Conservation (phyloP, 2,113 vertebrate genomes). For the Myiagra hebetior region DNA sequence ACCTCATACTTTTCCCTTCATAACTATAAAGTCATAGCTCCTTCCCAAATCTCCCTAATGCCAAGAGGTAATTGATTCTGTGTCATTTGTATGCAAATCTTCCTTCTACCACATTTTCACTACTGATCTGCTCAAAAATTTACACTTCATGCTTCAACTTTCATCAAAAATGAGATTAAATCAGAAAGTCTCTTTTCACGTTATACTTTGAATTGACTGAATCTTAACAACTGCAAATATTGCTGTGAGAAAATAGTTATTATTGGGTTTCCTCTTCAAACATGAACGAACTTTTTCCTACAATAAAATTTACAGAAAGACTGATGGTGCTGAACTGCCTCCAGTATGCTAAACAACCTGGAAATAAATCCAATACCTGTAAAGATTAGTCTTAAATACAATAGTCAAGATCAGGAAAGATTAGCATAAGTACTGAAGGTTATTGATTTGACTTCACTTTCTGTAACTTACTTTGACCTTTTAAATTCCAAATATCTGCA, state of each 20-base stretch:
- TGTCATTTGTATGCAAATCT: conserved; percentile 52
- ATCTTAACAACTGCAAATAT: conserved; percentile 1
- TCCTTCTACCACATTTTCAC: neutral
- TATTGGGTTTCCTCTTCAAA: neutral
- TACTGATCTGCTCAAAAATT: neutral
- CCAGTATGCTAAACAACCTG: neutral
- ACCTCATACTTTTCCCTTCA: neutral
- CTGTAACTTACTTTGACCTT: neutral
- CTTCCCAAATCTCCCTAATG: conserved; percentile 21
- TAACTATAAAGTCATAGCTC: neutral
- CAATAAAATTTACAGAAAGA: neutral
- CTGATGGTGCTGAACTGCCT: neutral
- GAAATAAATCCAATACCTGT: neutral
- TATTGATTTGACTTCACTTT: neutral
- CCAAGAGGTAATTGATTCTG: conserved; percentile 27
- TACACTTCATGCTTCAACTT: conserved; percentile 4
- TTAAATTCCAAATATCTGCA: neutral
- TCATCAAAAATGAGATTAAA: conserved; percentile 42
- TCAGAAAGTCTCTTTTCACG: conserved; percentile 11
- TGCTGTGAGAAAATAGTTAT: neutral
- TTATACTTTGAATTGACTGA: neutral
- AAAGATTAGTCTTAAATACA: neutral
- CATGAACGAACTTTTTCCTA: neutral
- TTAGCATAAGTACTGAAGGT: neutral
- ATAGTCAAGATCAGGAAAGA: neutral